phyloP scores from a whole-genome alignment of 2,888 invertebrate genomes.

The Acronicta psi region DNA sequence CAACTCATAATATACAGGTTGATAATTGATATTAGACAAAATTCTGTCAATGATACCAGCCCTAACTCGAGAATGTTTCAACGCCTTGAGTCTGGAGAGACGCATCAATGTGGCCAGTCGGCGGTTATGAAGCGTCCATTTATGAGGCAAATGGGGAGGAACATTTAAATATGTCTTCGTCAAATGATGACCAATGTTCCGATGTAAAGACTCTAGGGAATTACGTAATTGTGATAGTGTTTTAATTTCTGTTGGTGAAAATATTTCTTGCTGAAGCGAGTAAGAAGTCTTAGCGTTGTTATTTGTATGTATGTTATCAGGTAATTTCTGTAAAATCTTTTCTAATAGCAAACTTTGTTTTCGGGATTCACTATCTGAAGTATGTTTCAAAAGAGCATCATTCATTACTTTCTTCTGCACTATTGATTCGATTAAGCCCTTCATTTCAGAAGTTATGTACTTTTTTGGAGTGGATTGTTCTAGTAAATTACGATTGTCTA shows the following conservation, averaged over 20 bases:
- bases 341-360: constrained; percentile 41
- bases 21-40: constrained; percentile 29
- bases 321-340: constrained; percentile 45
- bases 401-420: constrained; percentile 27
- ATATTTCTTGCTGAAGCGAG: constrained; percentile 18
- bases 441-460: constrained; percentile 20
- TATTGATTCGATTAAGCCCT: constrained; percentile 26
- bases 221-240: constrained; percentile 9
- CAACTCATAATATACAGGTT: constrained; percentile 40
- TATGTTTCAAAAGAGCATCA: constrained; percentile 28
- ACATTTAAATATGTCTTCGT: constrained; percentile 23
- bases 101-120: constrained; percentile 9
- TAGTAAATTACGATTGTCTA: neutral
- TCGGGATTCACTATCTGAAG: constrained; percentile 28
- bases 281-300: constrained; percentile 24
- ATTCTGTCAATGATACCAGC: constrained; percentile 29
- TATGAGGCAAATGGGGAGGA: constrained; percentile 17
- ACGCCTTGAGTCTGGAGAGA: constrained; percentile 24
- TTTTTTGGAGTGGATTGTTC: constrained; percentile 13
- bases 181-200: constrained; percentile 17
- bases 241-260: constrained; percentile 13
- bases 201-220: constrained; percentile 15
- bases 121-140: constrained; percentile 31
- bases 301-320: constrained; percentile 16
- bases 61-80: constrained; percentile 22